Conservation (phyloP, 2,113 vertebrate species). For the Pseudorhombus dupliciocellatus region DNA sequence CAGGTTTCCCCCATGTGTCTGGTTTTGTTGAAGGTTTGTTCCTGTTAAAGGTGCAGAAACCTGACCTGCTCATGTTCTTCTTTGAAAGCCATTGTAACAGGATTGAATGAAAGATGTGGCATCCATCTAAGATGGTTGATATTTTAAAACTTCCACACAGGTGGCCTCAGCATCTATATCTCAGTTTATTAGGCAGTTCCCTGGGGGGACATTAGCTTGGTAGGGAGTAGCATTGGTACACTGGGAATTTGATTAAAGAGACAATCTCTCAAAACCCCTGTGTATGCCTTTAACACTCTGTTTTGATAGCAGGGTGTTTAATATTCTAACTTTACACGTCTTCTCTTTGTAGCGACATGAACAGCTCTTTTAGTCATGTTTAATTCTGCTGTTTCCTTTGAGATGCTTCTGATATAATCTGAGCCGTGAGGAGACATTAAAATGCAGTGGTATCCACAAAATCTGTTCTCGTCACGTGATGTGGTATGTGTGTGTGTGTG, state of each 20-base stretch:
- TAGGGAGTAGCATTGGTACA: neutral
- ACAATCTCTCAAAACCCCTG: neutral
- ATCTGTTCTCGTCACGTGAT: constrained; percentile 48
- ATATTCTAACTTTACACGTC: neutral
- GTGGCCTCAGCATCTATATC: neutral
- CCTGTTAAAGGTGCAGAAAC: too few species aligned
- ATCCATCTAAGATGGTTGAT: neutral
- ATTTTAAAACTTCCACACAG: neutral
- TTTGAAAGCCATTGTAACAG: neutral
- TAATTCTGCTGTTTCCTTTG: neutral
- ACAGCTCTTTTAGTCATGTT: constrained; percentile 2
- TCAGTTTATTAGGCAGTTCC: constrained; percentile 5
- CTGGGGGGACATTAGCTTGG: neutral
- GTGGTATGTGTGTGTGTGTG: constrained; percentile 27
- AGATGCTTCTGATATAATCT: constrained; percentile 7
- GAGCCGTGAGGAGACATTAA: constrained; percentile 31
- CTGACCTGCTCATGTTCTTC: neutral
- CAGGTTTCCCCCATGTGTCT: too few species aligned
- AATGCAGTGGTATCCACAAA: constrained; percentile 35
- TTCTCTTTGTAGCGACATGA: neutral
- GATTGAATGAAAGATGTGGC: neutral
- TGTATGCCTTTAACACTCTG: neutral
- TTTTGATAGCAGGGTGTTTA: neutral
- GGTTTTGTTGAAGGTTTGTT: too few species aligned
- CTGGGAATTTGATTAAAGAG: constrained; percentile 21